Evolutionary conservation across 1,140 invertebrate genomes (phyloP).

Genomic region (Mizuhopecten yessoensis): DNA sequence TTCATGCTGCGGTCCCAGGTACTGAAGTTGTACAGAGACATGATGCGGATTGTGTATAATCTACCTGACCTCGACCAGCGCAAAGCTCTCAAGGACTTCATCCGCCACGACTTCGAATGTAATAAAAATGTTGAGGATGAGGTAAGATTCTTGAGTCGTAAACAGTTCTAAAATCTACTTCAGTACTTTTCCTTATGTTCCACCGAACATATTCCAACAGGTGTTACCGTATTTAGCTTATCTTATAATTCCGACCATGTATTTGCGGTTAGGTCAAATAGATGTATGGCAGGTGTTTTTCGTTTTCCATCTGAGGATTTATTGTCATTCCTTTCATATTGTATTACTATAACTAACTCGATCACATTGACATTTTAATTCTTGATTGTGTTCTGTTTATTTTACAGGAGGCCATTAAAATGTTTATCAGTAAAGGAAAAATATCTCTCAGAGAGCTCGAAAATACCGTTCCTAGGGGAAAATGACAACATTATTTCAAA

Average conservation of each 20-base stretch:
- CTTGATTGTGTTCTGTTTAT: neutral
- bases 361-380: too few relatives aligned
- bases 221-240: too few relatives aligned
- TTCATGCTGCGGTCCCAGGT: neutral
- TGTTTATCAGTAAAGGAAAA: neutral
- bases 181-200: too few relatives aligned
- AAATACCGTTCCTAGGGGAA: neutral
- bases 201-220: too few relatives aligned
- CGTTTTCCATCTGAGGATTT: too few relatives aligned
- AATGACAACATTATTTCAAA: neutral
- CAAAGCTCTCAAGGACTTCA: neutral
- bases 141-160: neutral
- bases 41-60: neutral
- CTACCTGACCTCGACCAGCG: neutral
- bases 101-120: neutral
- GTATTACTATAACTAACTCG: too few relatives aligned
- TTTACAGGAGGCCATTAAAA: slow-evolving; percentile 23
- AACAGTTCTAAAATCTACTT: too few relatives aligned
- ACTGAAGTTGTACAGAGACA: neutral
- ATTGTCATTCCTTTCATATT: too few relatives aligned
- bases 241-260: too few relatives aligned
- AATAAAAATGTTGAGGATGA: neutral
- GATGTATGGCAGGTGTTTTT: too few relatives aligned
- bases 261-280: too few relatives aligned
- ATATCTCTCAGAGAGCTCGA: slow-evolving; percentile 17